Conservation (phyloP, 2,888 invertebrate genomes). For the Operophtera brumata region DNA sequence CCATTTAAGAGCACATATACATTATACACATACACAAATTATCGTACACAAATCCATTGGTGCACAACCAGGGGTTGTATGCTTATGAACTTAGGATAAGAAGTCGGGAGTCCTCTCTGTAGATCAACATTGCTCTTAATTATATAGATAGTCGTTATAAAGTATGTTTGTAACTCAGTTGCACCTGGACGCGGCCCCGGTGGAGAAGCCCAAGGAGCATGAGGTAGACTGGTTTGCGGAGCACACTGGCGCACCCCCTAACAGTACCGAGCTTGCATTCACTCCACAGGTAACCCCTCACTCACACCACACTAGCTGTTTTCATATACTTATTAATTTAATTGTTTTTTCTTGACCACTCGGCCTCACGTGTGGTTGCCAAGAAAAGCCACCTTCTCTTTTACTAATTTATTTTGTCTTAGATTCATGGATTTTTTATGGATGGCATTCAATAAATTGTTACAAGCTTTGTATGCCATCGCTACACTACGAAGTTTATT, state of each 20-base stretch:
- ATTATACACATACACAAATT: no score
- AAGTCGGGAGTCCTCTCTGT: no score
- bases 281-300: conserved; percentile 74
- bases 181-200: conserved; percentile 83
- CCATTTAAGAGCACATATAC: no score
- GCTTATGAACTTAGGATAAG: no score
- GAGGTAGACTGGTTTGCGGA: conserved; percentile 96
- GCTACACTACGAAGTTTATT: not conserved
- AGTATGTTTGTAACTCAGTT: conserved; percentile 83
- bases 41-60: no score
- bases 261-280: conserved; percentile 66
- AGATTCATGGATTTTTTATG: not conserved
- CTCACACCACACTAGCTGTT: conserved; percentile 14
- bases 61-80: no score
- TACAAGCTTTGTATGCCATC: not conserved
- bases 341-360: no score
- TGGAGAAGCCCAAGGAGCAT: conserved; percentile 84
- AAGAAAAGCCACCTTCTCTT: not conserved
- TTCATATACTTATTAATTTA: not conserved
- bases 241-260: conserved; percentile 69
- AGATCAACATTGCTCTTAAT: no score
- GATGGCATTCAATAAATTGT: not conserved
- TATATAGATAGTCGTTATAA: no score
- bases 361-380: no score
- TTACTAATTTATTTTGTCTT: not conserved